phyloP scores from a whole-genome alignment of 2,797 vertebrate genomes.

The Geotrypetes seraphini region DNA sequence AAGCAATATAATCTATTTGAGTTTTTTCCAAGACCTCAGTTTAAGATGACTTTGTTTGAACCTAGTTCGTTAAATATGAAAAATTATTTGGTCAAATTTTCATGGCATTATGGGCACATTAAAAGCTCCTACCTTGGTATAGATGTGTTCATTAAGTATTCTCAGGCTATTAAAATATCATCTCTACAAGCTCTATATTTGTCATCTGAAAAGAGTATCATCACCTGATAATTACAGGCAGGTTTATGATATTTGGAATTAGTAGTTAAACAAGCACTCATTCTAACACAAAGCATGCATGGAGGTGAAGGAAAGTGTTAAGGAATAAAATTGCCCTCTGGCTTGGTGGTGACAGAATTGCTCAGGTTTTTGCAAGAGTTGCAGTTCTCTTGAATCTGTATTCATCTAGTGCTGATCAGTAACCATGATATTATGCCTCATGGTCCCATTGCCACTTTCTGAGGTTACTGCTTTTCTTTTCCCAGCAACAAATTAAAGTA shows the following conservation, averaged over 20 bases:
- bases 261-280: slow-evolving; percentile 11
- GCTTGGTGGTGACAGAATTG: neutral
- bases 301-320: too few species aligned
- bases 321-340: too few species aligned
- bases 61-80: slow-evolving; percentile 46
- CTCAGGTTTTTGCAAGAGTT: neutral
- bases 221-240: slow-evolving; percentile 35
- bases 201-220: slow-evolving; percentile 26
- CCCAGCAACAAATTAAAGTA: too few species aligned
- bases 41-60: slow-evolving; percentile 28
- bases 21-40: slow-evolving; percentile 5
- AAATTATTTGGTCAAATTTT: slow-evolving; percentile 37
- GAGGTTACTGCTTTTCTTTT: too few species aligned
- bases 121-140: slow-evolving; percentile 31
- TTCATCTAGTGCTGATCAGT: too few species aligned
- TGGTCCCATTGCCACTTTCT: too few species aligned
- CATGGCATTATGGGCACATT: slow-evolving; percentile 22
- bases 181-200: slow-evolving; percentile 31
- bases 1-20: slow-evolving; percentile 24
- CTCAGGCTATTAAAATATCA: slow-evolving; percentile 28
- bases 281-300: slow-evolving; percentile 4
- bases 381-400: neutral
- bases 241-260: slow-evolving; percentile 19
- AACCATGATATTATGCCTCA: too few species aligned
- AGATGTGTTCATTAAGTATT: slow-evolving; percentile 44